Conservation (phyloP, 2,797 vertebrate species). For the Hyperoplus immaculatus region DNA sequence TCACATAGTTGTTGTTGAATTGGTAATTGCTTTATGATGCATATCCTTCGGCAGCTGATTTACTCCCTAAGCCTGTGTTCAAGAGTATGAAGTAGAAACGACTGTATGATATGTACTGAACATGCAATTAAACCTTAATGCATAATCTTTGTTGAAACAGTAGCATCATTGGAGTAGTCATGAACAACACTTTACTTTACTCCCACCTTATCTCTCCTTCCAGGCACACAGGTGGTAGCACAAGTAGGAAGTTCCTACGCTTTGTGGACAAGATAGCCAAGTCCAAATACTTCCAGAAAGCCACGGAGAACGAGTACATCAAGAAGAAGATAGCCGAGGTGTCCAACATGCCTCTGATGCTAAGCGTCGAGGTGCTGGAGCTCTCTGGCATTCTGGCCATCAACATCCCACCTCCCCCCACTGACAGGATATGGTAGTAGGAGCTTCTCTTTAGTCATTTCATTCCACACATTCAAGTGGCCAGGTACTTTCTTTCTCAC, state of each 20-base stretch:
- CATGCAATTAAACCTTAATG: too few species aligned
- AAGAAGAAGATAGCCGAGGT: constrained; percentile 93
- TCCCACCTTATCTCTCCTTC: background rate
- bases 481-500: background rate
- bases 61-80: too few species aligned
- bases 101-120: too few species aligned
- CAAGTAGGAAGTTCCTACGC: constrained; percentile 87
- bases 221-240: constrained; percentile 86
- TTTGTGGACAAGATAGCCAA: constrained; percentile 92
- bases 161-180: too few species aligned
- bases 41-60: too few species aligned
- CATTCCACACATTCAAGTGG: background rate
- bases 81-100: too few species aligned
- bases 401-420: constrained; percentile 91
- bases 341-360: constrained; percentile 90
- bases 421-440: constrained; percentile 91
- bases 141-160: too few species aligned
- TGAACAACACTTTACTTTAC: too few species aligned
- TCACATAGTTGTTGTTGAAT: too few species aligned
- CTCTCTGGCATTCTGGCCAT: constrained; percentile 88
- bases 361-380: constrained; percentile 90
- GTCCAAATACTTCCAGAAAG: constrained; percentile 93
- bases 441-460: background rate
- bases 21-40: too few species aligned
- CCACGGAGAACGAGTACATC: constrained; percentile 92